A percentile compares a stretch with the other conserved stretches of the same genome.
Conservation (phyloP, 2,113 vertebrate genomes). For the Danio rerio region DNA sequence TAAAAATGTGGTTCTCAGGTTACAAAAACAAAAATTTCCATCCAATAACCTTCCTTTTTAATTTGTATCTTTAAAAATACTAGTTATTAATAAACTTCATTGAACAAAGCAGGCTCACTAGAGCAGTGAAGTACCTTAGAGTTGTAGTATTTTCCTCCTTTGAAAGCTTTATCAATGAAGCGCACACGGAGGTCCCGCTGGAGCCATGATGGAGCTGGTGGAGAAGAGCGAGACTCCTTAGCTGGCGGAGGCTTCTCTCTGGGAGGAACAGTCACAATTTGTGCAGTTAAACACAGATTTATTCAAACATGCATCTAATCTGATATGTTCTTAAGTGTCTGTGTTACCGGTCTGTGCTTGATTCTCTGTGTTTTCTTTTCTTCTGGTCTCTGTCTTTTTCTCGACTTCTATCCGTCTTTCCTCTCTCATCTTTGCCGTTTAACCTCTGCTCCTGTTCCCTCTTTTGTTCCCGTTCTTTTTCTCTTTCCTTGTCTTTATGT, state of each 20-base stretch:
- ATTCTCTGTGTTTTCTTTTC: slow-evolving; percentile 76
- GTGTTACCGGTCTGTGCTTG: slow-evolving; percentile 71
- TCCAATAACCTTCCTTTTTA: too few species aligned
- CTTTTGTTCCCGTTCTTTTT: slow-evolving; percentile 57
- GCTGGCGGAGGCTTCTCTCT: slow-evolving; percentile 70
- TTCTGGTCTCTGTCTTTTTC: slow-evolving; percentile 65
- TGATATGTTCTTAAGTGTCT: background rate
- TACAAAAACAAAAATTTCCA: too few species aligned
- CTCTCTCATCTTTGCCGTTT: slow-evolving; percentile 57
- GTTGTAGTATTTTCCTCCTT: slow-evolving; percentile 89
- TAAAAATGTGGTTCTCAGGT: too few species aligned
- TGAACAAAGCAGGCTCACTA: too few species aligned
- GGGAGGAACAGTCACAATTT: background rate
- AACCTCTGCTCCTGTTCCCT: slow-evolving; percentile 53
- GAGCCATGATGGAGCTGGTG: slow-evolving; percentile 79
- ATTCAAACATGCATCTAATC: background rate
- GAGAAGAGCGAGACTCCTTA: slow-evolving; percentile 68
- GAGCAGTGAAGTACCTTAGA: slow-evolving; percentile 78
- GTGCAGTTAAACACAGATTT: background rate
- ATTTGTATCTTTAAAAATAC: too few species aligned
- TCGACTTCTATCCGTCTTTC: slow-evolving; percentile 60
- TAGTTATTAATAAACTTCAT: background rate
- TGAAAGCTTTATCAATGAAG: slow-evolving; percentile 85
- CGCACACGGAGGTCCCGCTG: slow-evolving; percentile 86
- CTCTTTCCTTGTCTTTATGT: slow-evolving; percentile 75